Evolutionary conservation across 2,113 vertebrate genomes (phyloP), one percentile per base, ranked within the genome.

Genomic region (Apistogramma diplotaenia): DNA sequence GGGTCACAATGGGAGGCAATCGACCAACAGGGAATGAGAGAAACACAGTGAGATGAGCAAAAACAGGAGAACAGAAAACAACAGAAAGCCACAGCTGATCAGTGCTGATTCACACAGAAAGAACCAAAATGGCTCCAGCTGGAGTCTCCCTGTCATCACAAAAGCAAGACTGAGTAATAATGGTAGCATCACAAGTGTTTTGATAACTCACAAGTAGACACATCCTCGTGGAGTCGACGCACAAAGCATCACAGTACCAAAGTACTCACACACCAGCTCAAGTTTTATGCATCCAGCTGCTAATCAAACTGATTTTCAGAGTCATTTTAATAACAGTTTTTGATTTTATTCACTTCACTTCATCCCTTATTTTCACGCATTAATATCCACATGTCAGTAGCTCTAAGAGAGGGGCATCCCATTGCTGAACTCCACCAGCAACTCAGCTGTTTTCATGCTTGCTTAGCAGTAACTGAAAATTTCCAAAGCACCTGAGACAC

Each of bases 1-100:
- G 79, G 93, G 94, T 91, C 94, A 94, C 94, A 93, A 91, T 89
- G 86, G 93, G 85, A 91, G 79, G 92, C 93, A 91, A 94, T 91
- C 92, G 88, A 94, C 86, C 94, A 92, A 92, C 8, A 89, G 90
- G 88, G 89, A 91, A 95, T 89, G 94, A 95, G 92, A 96, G 90
- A 96, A 91, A 95, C 87, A 96, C 83, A 95, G 94, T 95, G 90
- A 94, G 93, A 88, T 93, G 93, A 89, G 82, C 79, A 82, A 90
- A 93, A 87, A 83, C 46, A 88, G 85, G 74, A 77, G 83, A 86
- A 88, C 60, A 85, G 27, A 81, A 85, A 79, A 85, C 16, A 88
- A 85, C 74, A 90, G 82, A 76, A 76, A 79, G 84, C 86, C 57
- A 82, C 71, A 76, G 85, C 82, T 81, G 77, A 89, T 84, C 87